A percentile compares a stretch with the other conserved stretches of the same genome.
Conservation (phyloP, 53 echinoderm and acorn worm species). For the Pentamera pediparva region DNA sequence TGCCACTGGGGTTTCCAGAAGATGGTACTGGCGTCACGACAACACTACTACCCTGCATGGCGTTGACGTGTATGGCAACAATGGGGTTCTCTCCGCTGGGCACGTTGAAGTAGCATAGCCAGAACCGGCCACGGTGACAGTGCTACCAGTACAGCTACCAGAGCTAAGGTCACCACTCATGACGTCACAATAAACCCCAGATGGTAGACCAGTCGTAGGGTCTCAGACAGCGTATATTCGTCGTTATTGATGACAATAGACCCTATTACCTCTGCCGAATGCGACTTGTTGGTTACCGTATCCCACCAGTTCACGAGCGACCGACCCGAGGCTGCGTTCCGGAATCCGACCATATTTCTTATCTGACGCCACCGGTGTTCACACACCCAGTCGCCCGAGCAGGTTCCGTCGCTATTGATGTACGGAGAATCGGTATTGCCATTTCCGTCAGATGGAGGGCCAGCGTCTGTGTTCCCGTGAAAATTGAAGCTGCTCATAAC, state of each 20-base stretch:
- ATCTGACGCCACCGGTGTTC: conserved; percentile 82
- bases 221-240: conserved; percentile 8
- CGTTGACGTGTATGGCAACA: too few species aligned
- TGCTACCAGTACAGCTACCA: conserved; percentile 41
- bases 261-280: conserved; percentile 60
- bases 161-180: conserved; percentile 38
- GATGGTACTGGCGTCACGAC: too few species aligned
- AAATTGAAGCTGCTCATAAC: conserved; percentile 92
- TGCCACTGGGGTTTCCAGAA: too few species aligned
- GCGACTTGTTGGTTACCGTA: conserved; percentile 58
- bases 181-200: conserved; percentile 62
- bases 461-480: conserved; percentile 14
- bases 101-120: conserved; percentile 42
- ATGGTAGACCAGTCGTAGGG: conserved; percentile 51
- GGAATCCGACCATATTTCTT: conserved; percentile 67
- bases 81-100: conserved; percentile 49
- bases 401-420: conserved; percentile 45
- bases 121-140: conserved; percentile 34
- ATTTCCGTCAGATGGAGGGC: conserved; percentile 52
- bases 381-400: conserved; percentile 64
- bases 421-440: neutral
- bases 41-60: conserved; percentile 56
- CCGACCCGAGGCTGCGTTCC: conserved; percentile 45
- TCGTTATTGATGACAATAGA: conserved; percentile 57
- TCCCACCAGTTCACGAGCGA: conserved; percentile 66